phyloP scores from a whole-genome alignment of 2,888 invertebrate species.

The Clunio marinus region DNA sequence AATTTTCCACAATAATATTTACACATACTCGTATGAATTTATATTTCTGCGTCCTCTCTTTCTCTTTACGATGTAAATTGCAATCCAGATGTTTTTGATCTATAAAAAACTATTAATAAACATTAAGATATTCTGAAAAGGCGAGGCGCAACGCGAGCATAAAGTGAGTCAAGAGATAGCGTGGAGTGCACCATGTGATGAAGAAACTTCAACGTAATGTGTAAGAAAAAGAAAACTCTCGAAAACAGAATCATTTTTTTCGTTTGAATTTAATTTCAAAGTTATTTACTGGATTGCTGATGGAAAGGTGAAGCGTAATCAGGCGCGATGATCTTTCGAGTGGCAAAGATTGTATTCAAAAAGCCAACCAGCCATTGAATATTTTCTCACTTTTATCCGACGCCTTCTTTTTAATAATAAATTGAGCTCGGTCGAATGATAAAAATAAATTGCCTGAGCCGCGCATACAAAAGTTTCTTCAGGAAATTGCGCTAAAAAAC shows the following conservation, averaged over 20 bases:
- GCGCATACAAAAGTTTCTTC: background rate
- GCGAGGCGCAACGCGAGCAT: background rate
- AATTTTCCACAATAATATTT: too few relatives aligned
- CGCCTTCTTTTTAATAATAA: slow-evolving; percentile 33
- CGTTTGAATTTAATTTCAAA: background rate
- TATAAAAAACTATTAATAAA: slow-evolving; percentile 39
- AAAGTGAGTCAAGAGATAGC: background rate
- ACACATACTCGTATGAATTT: too few relatives aligned
- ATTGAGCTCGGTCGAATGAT: slow-evolving; percentile 35
- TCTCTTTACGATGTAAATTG: slow-evolving; percentile 21
- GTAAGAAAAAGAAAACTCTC: background rate
- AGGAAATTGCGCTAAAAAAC: slow-evolving; percentile 27
- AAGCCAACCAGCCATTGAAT: slow-evolving; percentile 29
- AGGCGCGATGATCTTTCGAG: background rate
- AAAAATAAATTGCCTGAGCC: slow-evolving; percentile 33
- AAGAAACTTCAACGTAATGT: too few relatives aligned
- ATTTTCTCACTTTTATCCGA: slow-evolving; percentile 1
- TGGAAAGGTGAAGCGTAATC: slow-evolving; percentile 22
- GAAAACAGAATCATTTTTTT: background rate
- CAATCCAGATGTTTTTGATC: slow-evolving; percentile 39
- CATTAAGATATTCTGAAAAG: background rate
- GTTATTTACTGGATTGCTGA: slow-evolving; percentile 7
- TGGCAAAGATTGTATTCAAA: background rate
- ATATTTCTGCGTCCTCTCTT: too few relatives aligned
- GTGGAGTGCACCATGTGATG: too few relatives aligned